Evolutionary conservation across 2,797 vertebrate species (phyloP).

Genomic region (Nyctibius grandis): DNA sequence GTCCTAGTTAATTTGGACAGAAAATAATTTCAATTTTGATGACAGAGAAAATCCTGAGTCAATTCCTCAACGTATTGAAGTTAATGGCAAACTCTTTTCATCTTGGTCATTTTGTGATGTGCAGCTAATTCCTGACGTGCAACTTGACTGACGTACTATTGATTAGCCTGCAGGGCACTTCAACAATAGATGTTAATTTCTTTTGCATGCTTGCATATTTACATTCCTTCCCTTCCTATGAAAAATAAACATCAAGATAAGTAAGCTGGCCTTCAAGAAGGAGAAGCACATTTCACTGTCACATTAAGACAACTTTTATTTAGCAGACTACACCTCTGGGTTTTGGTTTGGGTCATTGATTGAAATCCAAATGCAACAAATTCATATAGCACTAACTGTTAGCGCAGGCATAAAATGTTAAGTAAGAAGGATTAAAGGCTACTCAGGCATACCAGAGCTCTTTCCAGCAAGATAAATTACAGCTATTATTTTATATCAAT

Average conservation of each 20-base stretch:
- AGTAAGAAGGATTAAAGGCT: conserved; percentile 17
- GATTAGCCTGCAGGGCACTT: not conserved
- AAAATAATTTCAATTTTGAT: conserved; percentile 36
- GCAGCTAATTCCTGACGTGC: not conserved
- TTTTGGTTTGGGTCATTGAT: not conserved
- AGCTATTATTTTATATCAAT: conserved; percentile 24
- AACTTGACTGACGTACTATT: accelerated
- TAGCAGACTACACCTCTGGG: not conserved
- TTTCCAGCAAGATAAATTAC: conserved; percentile 4
- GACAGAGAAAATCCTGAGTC: not conserved
- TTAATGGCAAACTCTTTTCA: not conserved
- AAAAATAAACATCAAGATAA: not conserved
- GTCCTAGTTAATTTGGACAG: not conserved
- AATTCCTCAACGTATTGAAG: not conserved
- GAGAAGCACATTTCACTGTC: not conserved
- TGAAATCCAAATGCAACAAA: not conserved
- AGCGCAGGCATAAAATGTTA: not conserved
- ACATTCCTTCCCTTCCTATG: not conserved
- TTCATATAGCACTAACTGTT: not conserved
- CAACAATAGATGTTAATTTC: not conserved
- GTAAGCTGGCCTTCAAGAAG: not conserved
- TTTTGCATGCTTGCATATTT: not conserved
- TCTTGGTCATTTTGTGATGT: not conserved
- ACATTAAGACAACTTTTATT: not conserved
- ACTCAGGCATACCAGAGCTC: not conserved